Evolutionary conservation across 2,888 invertebrate species (phyloP), one percentile per base, ranked within the genome.

Genomic region (Euplexia lucipara): DNA sequence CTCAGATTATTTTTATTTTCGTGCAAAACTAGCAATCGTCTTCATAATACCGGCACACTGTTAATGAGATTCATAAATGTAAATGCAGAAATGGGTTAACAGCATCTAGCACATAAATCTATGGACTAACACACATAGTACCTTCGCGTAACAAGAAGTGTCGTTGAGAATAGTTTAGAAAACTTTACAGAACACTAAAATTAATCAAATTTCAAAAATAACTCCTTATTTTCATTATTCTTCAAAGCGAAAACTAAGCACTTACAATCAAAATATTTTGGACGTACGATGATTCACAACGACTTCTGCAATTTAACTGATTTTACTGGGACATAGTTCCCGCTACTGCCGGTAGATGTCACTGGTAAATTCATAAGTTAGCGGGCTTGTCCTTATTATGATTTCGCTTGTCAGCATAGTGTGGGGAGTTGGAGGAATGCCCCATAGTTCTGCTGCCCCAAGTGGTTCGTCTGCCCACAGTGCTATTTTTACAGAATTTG

Each of bases 371-470:
- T 91, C 91, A 95, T 92, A 95, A 94, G 69, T 93, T 91, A 5
- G 93, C 91, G 1, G 94, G 94, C 58, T 89, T 88, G 18, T 94
- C 93, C 61, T 91, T 91, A 14, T 88, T 90, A 54, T 91, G 90
- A 60, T 91, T 91, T 37, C 94, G 83, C 70, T 94, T 95, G 18
- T 95, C 95, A 0, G 78, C 88, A 59, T 93, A 94, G 57, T 94
- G 89, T 0, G 94, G 95, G 1, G 95, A 95, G 69, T 95, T 95
- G 0, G 95, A 95, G 0, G 94, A 94, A 47, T 94, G 94, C 0
- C 94, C 95, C 18, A 94, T 90, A 0, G 95, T 95, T 41, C 93
- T 80, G 71, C 95, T 95, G 14, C 95, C 95, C 92, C 92, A 93
- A 0, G 95, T 95, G 0, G 94, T 93, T 14, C 94, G 81, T 57